phyloP scores from a whole-genome alignment of 2,797 vertebrate genomes.

The Hyperoplus lanceolatus region DNA sequence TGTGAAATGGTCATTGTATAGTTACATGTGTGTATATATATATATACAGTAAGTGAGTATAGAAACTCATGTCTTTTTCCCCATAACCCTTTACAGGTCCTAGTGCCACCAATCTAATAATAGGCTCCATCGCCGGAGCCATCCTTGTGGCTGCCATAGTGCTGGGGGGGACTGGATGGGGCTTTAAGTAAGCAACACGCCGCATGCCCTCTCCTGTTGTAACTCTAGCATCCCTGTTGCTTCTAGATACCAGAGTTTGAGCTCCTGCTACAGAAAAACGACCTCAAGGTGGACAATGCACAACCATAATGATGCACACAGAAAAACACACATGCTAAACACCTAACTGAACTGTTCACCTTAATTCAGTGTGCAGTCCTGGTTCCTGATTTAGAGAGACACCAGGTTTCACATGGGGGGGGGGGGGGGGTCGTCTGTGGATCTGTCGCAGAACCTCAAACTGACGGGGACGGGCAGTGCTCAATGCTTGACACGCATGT shows the following conservation, averaged over 20 bases:
- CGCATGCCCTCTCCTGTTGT: conserved; percentile 94
- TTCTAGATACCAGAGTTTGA: conserved; percentile 94
- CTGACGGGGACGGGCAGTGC: conserved; percentile 91
- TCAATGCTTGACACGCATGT: conserved; percentile 97
- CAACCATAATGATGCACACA: neutral
- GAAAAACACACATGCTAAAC: conserved; percentile 17
- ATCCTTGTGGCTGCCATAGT: conserved; percentile 99
- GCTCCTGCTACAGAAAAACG: conserved; percentile 93
- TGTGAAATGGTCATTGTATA: conserved; percentile 81
- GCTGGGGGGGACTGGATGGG: conserved; percentile 99
- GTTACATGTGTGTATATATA: conserved; percentile 70
- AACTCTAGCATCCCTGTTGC: conserved; percentile 94
- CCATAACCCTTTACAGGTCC: conserved; percentile 97
- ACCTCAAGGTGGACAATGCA: conserved; percentile 39
- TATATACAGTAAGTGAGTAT: conserved; percentile 71
- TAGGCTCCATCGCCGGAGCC: conserved; percentile 99
- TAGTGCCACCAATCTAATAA: conserved; percentile 99
- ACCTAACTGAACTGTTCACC: conserved; percentile 18
- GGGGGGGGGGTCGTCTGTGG: conserved; percentile 51
- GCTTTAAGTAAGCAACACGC: conserved; percentile 99
- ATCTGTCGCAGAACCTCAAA: conserved; percentile 99
- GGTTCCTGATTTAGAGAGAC: conserved; percentile 29
- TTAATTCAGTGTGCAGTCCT: conserved; percentile 42
- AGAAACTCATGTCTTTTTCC: conserved; percentile 90
- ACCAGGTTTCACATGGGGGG: conserved; percentile 30